Evolutionary conservation across 2,797 vertebrate species (phyloP), one percentile per base, ranked within the genome.

Genomic region (Enteromius argenteus): DNA sequence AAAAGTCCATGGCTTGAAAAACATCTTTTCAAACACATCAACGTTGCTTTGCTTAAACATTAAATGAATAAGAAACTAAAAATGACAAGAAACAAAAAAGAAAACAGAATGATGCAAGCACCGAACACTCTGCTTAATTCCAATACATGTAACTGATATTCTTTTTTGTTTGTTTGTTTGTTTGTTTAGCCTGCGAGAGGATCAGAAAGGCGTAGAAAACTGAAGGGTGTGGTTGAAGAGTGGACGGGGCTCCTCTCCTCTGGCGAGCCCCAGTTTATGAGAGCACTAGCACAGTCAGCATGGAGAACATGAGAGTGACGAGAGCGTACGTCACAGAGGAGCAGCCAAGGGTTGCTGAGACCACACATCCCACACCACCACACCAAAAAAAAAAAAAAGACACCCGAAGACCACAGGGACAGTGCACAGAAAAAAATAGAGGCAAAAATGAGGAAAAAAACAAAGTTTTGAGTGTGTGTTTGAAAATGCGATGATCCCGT

Each of bases 321-420:
- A 97, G 92, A 88, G 96, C 96, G 91, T 90, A 97, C 88, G 96
- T 95, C 89, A 96, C 89, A 86, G 96, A 94, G 86, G 92, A 96
- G 92, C 96, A 96, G 90, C 97, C 97, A 80, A 98, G 94, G 89
- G 96, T 98, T 77, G 97, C 97, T 99, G 96, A 91, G 90, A 82
- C 17, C 79, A 81, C 81, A 74, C 30, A 60, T 53, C 76, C 84
- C 79, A 80, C 77, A 80, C 14, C 60, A 84, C 68, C 73, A 86
- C 82, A 86, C 60, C 84, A 84, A 81, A 84, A 81, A 67, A 49
- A 84, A 89, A 44, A 44, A 44, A 49, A 71, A 81, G 74, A 58
- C 62, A 85, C 75, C 77, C 32, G 42, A 71, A 68, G 42, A 80
- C 72, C 83, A 88, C 80, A 84, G 69, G 23, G 58, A 88, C 80